phyloP scores from a whole-genome alignment of 2,113 vertebrate genomes.

The Alligator sinensis region DNA sequence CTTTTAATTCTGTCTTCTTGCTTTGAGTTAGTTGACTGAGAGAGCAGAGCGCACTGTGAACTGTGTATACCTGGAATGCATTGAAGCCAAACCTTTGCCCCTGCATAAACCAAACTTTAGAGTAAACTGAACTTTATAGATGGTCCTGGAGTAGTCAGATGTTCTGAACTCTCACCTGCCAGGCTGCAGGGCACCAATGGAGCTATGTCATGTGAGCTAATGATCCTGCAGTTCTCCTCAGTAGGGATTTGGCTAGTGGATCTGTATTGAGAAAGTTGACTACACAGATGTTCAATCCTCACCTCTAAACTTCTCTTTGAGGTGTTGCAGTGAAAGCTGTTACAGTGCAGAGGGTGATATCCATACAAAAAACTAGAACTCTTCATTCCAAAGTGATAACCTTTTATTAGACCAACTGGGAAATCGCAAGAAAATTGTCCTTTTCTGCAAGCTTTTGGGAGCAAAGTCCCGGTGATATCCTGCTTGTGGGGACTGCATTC shows the following conservation, averaged over 20 bases:
- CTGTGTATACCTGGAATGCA: neutral
- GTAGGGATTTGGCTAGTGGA: neutral
- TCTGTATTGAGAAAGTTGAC: neutral
- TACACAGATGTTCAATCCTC: neutral
- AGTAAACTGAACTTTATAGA: neutral
- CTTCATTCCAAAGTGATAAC: too few species aligned
- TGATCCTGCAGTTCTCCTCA: neutral
- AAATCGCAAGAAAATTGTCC: neutral
- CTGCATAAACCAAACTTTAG: too few species aligned
- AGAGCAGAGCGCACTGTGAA: neutral
- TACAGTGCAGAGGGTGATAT: neutral
- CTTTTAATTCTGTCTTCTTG: neutral
- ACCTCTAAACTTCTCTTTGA: neutral
- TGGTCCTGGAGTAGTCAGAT: neutral
- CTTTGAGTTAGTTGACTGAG: neutral
- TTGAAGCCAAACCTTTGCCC: neutral
- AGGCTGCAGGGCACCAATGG: neutral
- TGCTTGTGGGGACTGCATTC: neutral
- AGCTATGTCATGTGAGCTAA: neutral
- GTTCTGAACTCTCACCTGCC: neutral
- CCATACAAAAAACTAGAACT: too few species aligned
- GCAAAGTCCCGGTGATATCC: neutral
- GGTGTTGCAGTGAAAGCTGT: neutral
- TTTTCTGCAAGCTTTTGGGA: neutral
- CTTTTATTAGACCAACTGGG: too few species aligned